Conservation (phyloP, 2,888 invertebrate genomes). For the Tenthredo amoena region DNA sequence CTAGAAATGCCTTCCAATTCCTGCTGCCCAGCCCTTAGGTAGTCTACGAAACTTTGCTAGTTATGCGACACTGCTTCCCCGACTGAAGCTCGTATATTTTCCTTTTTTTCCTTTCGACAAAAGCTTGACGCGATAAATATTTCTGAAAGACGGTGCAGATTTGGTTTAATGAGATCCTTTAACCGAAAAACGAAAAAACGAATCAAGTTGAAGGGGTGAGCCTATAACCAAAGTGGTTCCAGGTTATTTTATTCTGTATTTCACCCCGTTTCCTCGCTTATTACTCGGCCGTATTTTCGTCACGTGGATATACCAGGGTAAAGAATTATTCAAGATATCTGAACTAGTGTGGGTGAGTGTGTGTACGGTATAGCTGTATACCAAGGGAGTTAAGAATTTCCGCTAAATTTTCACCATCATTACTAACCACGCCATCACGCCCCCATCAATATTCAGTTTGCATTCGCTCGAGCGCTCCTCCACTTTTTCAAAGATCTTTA, state of each 20-base stretch:
- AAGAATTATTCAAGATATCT: constrained; percentile 19
- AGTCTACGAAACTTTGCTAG: constrained; percentile 42
- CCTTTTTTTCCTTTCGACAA: not conserved
- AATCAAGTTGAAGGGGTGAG: not conserved
- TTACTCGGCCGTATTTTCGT: constrained; percentile 6
- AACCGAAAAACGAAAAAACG: not conserved
- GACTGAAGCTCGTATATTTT: not conserved
- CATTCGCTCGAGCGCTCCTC: constrained; percentile 32
- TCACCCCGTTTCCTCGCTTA: not conserved
- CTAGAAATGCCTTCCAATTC: constrained; percentile 52
- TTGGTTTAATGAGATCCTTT: not conserved
- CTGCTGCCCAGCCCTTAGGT: not conserved
- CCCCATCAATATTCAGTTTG: constrained; percentile 22
- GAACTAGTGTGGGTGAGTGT: not conserved
- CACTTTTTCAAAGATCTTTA: constrained; percentile 20
- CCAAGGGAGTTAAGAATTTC: constrained; percentile 20
- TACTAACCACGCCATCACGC: not conserved
- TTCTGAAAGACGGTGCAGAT: not conserved
- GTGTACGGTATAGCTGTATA: not conserved
- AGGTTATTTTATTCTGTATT: not conserved
- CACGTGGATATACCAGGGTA: not conserved
- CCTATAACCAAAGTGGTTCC: not conserved
- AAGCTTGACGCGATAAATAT: not conserved
- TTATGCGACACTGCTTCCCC: not conserved
- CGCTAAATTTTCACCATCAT: constrained; percentile 20